phyloP scores from a whole-genome alignment of 2,113 vertebrate species.

The Heptranchias perlo region DNA sequence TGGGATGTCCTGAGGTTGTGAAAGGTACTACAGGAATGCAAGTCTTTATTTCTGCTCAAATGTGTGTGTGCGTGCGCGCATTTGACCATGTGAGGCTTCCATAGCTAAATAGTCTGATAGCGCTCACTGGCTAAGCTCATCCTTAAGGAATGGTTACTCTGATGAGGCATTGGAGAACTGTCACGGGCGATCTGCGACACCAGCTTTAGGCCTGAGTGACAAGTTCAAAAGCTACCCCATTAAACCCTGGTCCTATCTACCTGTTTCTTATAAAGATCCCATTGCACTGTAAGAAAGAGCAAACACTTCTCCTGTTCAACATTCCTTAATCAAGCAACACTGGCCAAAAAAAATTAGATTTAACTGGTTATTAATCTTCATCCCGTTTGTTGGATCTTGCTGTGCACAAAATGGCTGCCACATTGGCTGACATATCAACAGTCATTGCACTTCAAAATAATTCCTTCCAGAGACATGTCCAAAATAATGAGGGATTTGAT shows the following conservation, averaged over 20 bases:
- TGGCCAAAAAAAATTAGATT: background rate
- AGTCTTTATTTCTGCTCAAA: background rate
- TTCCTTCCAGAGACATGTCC: background rate
- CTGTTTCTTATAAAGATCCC: background rate
- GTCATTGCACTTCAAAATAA: background rate
- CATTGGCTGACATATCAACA: background rate
- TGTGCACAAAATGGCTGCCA: background rate
- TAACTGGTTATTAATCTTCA: background rate
- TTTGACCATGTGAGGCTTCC: background rate
- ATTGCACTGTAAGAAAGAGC: background rate
- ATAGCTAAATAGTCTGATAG: background rate
- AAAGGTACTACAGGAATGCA: too few relatives aligned
- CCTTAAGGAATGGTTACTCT: background rate
- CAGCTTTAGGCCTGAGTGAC: background rate
- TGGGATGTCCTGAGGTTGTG: background rate
- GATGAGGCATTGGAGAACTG: background rate
- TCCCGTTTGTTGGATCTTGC: background rate
- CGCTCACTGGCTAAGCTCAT: background rate
- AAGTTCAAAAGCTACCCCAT: background rate
- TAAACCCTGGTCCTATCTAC: background rate
- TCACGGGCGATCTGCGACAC: background rate
- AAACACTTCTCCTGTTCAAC: background rate
- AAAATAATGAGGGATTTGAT: background rate
- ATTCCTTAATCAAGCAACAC: background rate
- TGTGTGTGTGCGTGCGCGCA: background rate